These are phyloP conservation scores for Syngnathus acus DNA, from an alignment of 2,797 vertebrate species.

Conservation along the genomic window DNA sequence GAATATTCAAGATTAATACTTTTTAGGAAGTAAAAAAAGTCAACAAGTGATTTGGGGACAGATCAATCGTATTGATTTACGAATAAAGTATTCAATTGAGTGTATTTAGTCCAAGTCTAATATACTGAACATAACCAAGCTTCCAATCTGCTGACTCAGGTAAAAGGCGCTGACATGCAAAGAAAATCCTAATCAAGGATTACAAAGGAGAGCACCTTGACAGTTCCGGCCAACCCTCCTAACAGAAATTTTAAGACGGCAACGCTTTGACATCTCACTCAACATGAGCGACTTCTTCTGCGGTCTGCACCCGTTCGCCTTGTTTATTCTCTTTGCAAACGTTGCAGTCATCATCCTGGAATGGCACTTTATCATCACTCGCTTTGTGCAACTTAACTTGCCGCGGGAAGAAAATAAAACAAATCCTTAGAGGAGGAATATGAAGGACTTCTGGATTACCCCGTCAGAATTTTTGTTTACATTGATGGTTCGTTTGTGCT, in stretches of 20 bases:
- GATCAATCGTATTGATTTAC: not conserved
- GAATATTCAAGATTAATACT: too few relatives aligned
- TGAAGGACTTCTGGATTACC: slow-evolving; percentile 5
- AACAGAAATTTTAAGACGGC: slow-evolving; percentile 9
- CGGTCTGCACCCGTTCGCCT: slow-evolving; percentile 61
- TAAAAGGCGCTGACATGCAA: slow-evolving; percentile 20
- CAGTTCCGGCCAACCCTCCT: slow-evolving; percentile 7
- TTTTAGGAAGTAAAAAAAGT: too few relatives aligned
- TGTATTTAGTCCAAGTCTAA: too few relatives aligned
- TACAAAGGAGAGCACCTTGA: slow-evolving; percentile 32
- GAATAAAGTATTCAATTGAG: not conserved
- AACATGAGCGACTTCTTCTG: slow-evolving; percentile 47
- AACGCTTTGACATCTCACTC: not conserved
- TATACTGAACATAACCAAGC: not conserved
- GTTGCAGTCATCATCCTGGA: slow-evolving; percentile 44
- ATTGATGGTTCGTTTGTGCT: slow-evolving; percentile 16
- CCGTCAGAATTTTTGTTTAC: not conserved
- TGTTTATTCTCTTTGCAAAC: slow-evolving; percentile 53
- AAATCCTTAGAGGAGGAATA: slow-evolving; percentile 15
- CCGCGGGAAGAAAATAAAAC: not conserved
- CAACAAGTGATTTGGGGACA: not conserved
- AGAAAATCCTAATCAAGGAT: slow-evolving; percentile 55
- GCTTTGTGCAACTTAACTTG: slow-evolving; percentile 1
- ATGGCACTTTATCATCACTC: slow-evolving; percentile 53
- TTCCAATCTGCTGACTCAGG: slow-evolving; percentile 37